Evolutionary conservation across 2,888 invertebrate genomes (phyloP), one percentile per base, ranked within the genome.

Genomic region (Salpingus planirostris): DNA sequence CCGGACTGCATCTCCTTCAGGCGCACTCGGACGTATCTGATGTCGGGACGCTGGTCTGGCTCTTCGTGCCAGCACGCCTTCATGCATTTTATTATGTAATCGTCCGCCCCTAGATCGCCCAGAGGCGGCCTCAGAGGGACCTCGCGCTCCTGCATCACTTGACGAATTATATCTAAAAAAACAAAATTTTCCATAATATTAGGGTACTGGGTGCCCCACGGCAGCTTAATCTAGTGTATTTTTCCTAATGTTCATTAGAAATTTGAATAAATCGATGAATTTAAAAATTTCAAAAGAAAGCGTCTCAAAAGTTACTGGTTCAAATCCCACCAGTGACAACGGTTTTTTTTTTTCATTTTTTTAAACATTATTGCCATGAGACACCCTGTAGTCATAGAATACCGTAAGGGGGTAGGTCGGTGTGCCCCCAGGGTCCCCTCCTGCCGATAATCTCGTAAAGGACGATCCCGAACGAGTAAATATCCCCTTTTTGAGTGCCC

Each of bases 401-500:
- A 47, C 49, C 47, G 7, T 21, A 15, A 15, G 44, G 40, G 29
- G 49, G 47, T 36, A 51, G 24, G 21, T 68, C 67, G 0, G 71
- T 73, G 11, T 76, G 73, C 1, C 85, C 84, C 82, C 86, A 90
- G 0, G 89, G 88, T 2, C 89, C 90, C 22, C 72, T 70, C 13
- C 89, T 66, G 0, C 83, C 82, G 29, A 88, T 71, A 39, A 90
- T 84, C 64, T 91, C 90, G 54, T 87, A 88, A 2, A 91, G 66
- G 13, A 91, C 75, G 43, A 91, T 82, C 1, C 80, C 85, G 57
- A 91, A 89, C 1, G 85, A 82, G 57, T 84, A 87, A 6, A 86
- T 79, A 51, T 87, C 87, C 11, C 84, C 89, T 55, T 85, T 87
- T 57, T 87, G 87, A 0, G 86, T 78, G n/a, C 89, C 89, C 36